Percentiles rank a stretch among this genome's conserved stretches.
These are phyloP conservation scores for Scomber japonicus DNA, from an alignment of 2,113 vertebrate genomes.

Conservation along the genomic window DNA sequence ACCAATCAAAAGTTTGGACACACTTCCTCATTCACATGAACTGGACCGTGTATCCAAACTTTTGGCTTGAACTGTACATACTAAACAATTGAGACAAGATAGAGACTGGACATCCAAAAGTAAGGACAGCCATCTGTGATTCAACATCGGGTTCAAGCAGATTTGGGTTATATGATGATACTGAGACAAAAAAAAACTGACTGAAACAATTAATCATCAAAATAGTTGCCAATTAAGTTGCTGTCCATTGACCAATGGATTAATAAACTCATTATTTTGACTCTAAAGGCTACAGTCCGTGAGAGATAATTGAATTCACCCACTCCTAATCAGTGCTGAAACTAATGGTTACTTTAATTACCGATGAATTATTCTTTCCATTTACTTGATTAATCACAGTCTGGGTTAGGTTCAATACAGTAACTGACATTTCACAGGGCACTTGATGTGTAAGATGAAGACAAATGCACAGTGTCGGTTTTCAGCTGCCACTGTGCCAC, in stretches of 20 bases:
- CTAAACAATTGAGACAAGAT: background rate
- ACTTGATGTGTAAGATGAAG: background rate
- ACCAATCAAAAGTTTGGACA: no score
- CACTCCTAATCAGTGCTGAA: background rate
- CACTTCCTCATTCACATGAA: no score
- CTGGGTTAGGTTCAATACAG: background rate
- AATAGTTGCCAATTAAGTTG: background rate
- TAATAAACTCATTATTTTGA: no score
- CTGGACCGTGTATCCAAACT: no score
- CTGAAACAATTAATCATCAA: background rate
- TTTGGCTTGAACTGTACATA: background rate
- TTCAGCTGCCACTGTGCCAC: background rate
- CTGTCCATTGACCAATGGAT: no score
- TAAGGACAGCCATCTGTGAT: no score
- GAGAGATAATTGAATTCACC: no score
- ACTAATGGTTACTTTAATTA: background rate
- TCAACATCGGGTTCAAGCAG: no score
- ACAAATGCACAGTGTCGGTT: background rate
- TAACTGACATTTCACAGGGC: background rate
- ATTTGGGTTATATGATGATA: no score
- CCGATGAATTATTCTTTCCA: background rate
- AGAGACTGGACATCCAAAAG: no score
- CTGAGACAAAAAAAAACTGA: no score
- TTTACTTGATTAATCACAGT: conserved; percentile 12
- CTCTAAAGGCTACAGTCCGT: no score